Evolutionary conservation across 2,113 vertebrate species (phyloP).

Genomic region (Rhinogobius similis): DNA sequence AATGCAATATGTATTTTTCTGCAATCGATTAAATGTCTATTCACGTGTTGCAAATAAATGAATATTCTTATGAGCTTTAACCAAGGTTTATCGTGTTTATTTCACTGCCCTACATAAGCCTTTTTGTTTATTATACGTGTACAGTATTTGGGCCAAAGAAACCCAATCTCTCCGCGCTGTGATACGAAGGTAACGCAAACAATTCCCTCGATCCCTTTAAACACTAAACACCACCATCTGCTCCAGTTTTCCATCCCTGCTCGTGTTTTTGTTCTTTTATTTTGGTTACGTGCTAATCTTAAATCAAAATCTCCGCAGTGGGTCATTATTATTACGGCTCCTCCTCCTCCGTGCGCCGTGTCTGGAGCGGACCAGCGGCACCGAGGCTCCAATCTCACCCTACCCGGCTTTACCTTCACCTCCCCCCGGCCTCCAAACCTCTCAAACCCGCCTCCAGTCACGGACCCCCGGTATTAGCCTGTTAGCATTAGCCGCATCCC

Average conservation of each 20-base stretch:
- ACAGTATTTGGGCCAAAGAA: neutral
- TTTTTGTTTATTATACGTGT: neutral
- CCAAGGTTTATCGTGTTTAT: too few relatives aligned
- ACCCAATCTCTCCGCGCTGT: neutral
- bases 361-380: neutral
- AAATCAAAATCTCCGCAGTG: neutral
- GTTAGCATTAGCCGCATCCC: constrained; percentile 13
- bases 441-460: neutral
- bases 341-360: neutral
- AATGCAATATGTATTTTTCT: too few relatives aligned
- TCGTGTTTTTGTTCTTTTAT: constrained; percentile 2
- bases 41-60: neutral
- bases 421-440: neutral
- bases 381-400: neutral
- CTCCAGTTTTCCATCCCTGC: neutral
- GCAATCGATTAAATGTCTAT: neutral
- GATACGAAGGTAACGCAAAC: neutral
- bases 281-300: neutral
- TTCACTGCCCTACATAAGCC: neutral
- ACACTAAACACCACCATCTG: neutral
- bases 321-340: neutral
- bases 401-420: neutral
- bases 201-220: neutral
- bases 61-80: too few relatives aligned
- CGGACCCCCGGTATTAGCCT: neutral